A percentile compares a stretch with the other conserved stretches of the same genome.
Conservation (phyloP, 2,797 vertebrate genomes). For the Coccyzus lansbergi region DNA sequence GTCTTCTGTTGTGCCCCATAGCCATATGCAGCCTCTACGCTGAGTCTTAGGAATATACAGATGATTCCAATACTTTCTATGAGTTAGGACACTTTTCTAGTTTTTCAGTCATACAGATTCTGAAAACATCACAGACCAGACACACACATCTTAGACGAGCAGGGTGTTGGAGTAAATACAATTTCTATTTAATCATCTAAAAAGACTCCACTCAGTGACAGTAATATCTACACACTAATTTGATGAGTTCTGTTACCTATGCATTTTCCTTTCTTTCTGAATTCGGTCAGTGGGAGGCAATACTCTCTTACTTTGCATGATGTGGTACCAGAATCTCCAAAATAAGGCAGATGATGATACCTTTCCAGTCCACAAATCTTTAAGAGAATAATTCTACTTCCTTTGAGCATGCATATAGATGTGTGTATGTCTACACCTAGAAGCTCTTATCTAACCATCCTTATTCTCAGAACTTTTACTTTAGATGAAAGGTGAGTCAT, state of each 20-base stretch:
- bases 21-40: neutral
- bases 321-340: neutral
- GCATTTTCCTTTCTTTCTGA: neutral
- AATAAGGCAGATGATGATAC: neutral
- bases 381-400: neutral
- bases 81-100: neutral
- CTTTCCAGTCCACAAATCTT: neutral
- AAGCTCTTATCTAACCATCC: neutral
- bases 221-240: neutral
- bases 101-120: neutral
- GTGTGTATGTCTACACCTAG: neutral
- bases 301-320: too few relatives aligned
- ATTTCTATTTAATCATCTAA: neutral
- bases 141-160: neutral
- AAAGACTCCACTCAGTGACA: neutral
- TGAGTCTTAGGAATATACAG: neutral
- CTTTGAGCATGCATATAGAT: rapidly evolving
- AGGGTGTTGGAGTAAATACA: neutral
- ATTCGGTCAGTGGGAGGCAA: neutral
- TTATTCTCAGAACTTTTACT: neutral
- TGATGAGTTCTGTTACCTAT: neutral
- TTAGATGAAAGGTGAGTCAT: neutral
- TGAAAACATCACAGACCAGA: conserved; percentile 8
- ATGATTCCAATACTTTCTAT: neutral
- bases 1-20: neutral